phyloP scores from a whole-genome alignment of 1,140 invertebrate species.

The Drosophila varians region DNA sequence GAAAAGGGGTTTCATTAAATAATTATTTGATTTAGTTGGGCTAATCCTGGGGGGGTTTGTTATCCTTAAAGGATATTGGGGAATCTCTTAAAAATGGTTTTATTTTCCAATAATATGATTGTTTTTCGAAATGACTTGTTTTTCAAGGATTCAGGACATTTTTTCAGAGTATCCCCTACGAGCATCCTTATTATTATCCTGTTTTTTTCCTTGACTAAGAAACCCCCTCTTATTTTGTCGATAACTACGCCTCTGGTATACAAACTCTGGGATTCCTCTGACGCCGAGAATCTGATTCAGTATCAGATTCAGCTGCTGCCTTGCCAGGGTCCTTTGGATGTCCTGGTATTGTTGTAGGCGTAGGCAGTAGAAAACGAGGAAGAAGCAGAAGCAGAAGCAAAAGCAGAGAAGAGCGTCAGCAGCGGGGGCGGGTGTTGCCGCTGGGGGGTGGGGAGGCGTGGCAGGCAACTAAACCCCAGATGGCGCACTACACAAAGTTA shows the following conservation, averaged over 20 bases:
- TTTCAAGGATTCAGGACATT: too few relatives aligned
- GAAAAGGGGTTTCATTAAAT: not conserved
- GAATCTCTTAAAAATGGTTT: too few relatives aligned
- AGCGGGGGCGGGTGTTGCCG: not conserved
- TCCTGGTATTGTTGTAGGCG: constrained; percentile 66
- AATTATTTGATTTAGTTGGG: too few relatives aligned
- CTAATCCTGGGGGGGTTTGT: too few relatives aligned
- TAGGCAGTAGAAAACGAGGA: constrained; percentile 52
- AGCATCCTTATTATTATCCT: too few relatives aligned
- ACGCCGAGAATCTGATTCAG: constrained; percentile 22
- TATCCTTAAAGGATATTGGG: too few relatives aligned
- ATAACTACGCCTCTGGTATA: not conserved
- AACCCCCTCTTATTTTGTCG: too few relatives aligned
- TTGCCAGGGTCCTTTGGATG: constrained; percentile 9
- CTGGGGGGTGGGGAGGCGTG: constrained; percentile 4
- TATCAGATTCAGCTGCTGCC: constrained; percentile 42
- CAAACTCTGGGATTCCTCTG: constrained; percentile 2
- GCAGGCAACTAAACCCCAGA: constrained; percentile 78
- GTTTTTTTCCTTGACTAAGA: too few relatives aligned
- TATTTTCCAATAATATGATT: too few relatives aligned
- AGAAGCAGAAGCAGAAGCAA: constrained; percentile 9
- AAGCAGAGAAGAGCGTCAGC: not conserved
- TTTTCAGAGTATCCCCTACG: too few relatives aligned
- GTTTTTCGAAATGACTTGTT: not conserved
- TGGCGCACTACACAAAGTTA: constrained; percentile 82